Base-by-base conservation (phyloP, 2,888 invertebrate genomes). In the Lysandra bellargus region DNA sequence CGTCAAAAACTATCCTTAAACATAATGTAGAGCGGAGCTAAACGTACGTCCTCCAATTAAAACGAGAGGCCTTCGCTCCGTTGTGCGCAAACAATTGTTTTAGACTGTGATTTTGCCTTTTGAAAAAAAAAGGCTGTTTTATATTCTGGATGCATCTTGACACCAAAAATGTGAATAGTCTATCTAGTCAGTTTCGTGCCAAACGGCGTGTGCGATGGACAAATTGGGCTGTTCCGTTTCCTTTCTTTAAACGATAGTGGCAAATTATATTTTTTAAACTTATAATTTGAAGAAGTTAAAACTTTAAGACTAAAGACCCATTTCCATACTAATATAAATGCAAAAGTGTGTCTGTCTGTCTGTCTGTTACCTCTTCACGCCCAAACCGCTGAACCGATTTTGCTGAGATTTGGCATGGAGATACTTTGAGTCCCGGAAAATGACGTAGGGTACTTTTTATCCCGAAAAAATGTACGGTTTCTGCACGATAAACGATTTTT, bases 41-140 rank as follows among this genome's bases (percentile, higher is more conserved):
- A 74, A 40, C 79, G 79, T 79, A 60, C 60, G 78, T 76, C 78
- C 78, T 80, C 80, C 80, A 80, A 80, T 80, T 80, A 80, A 53
- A 76, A 78, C 49, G 76, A 80, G 80, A 57, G 80, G 80, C 76
- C 69, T 78, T 77, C 57, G 57, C 73, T 69, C 61, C 53, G 60
- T 57, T 78, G 80, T 80, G 17, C 76, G 80, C 80, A 78, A 76
- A 80, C 78, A 76, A 57, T 64, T 78, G 78, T 78, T 80, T 78
- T 64, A 61, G 64, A 60, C 44, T 79, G 79, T 79, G 74, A 72
- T 74, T 79, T 79, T 53, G 74, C 60, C 73, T 79, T 73, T 79
- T 74, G 73, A 74, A 79, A 79, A 57, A 79, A 79, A 79, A 79
- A 60, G 78, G 40, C 79, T 79, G 57, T 78, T 76, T 78, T 80